Base-by-base conservation (phyloP, 2,888 invertebrate genomes). In the Criorhina ranunculi region DNA sequence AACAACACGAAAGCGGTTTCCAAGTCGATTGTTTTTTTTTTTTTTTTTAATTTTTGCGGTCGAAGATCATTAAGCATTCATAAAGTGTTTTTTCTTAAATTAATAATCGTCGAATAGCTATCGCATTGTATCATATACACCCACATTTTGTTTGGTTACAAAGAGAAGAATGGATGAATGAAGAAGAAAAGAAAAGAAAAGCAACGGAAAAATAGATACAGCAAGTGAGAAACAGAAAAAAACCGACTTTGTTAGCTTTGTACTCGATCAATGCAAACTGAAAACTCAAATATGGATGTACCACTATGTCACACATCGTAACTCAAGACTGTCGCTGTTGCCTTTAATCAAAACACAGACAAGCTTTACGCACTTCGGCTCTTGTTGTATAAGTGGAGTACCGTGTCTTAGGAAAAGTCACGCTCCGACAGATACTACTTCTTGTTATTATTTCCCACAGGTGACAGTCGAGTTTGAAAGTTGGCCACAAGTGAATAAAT, bases 401-500 rank as follows among this genome's bases (percentile, higher is more conserved):
- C 29, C 24, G 24, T 59, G 73, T 40, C 59, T 51, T 51, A 12
- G 37, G 62, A 75, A 66, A 67, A 80, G 83, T 81, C 86, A 79
- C 83, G 83, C 78, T 87, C 86, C 86, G 82, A 83, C 75, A 83
- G 75, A 86, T 76, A 87, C 75, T 78, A 79, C 76, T 82, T 86
- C 67, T 81, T 57, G 24, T 33, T 49, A 33, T 24, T 66, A 53
- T 59, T 66, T 77, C 70, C 64, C 77, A 82, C 5, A 35, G 11
- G 17, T 29, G 29, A 81, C 77, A 81, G 69, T 82, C 29, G 70
- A 15, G 77, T 9, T 2, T 15, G 4, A 46, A 67, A 46, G 78
- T 79, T 59, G 72, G 35, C n/a, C 8, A 42, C 7, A 24, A 24
- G 1, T 24, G 24, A 24, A 24, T 24, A 24, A 24, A 24, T 24